A percentile compares a stretch with the other conserved stretches of the same genome.
Evolutionary conservation across 1,140 invertebrate genomes (phyloP).

Genomic region (Bilobella aurantiaca): DNA sequence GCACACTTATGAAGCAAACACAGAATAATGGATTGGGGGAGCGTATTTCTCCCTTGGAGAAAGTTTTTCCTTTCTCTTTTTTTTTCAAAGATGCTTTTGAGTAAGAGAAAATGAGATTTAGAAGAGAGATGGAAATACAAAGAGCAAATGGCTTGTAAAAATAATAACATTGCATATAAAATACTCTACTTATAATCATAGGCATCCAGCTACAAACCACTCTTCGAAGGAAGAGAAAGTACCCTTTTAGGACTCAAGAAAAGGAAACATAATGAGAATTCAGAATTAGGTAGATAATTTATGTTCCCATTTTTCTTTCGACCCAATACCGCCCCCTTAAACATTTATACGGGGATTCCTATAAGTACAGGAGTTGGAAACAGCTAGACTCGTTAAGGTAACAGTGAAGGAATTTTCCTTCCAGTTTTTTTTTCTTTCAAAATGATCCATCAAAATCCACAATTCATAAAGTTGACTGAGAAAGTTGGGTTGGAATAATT

Average conservation of each 20-base stretch:
- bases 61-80: conserved; percentile 21
- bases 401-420: no score
- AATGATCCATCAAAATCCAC: no score
- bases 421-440: not conserved
- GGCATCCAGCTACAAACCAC: conserved; percentile 2
- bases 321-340: not conserved
- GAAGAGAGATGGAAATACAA: conserved; percentile 33
- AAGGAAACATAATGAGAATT: not conserved
- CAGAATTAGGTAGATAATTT: not conserved
- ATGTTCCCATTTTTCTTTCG: not conserved
- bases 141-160: conserved; percentile 35
- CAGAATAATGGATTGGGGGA: no score
- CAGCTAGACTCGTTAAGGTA: no score
- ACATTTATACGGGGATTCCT: no score
- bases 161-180: conserved; percentile 36
- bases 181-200: conserved; percentile 30
- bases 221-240: not conserved
- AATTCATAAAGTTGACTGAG: no score
- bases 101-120: conserved; percentile 34
- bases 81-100: conserved; percentile 28
- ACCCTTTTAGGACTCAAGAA: not conserved
- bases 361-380: no score
- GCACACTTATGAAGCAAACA: conserved; percentile 6
- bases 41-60: conserved; percentile 9
- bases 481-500: no score